A percentile compares a stretch with the other conserved stretches of the same genome.
These are phyloP conservation scores for Neria commutata DNA, from an alignment of 2,888 invertebrate genomes.

Conservation along the genomic window DNA sequence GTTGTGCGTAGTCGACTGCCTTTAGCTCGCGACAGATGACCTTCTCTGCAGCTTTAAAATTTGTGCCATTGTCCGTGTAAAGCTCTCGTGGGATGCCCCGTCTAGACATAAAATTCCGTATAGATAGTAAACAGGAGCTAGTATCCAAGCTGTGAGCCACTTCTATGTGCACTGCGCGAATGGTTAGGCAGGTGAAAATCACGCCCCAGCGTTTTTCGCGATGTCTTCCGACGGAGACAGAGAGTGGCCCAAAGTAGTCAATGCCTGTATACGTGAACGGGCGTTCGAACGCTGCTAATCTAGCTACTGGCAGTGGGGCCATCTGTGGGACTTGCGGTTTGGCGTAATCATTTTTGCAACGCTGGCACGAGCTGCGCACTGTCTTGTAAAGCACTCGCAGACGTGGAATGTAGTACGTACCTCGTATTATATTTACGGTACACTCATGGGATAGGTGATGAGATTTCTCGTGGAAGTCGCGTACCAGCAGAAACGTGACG, in stretches of 20 bases:
- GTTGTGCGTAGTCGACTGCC: background rate
- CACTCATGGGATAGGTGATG: slow-evolving; percentile 29
- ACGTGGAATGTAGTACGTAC: slow-evolving; percentile 25
- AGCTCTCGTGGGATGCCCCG: slow-evolving; percentile 6
- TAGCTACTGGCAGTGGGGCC: slow-evolving; percentile 26
- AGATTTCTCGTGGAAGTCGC: slow-evolving; percentile 15
- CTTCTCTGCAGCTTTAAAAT: slow-evolving; percentile 11
- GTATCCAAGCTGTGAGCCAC: slow-evolving; percentile 28
- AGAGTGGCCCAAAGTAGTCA: slow-evolving; percentile 33
- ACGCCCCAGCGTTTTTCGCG: slow-evolving; percentile 34
- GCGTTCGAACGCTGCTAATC: slow-evolving; percentile 24
- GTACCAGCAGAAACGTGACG: slow-evolving; percentile 30
- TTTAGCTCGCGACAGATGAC: background rate
- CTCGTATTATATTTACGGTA: slow-evolving; percentile 18
- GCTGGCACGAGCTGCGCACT: slow-evolving; percentile 27
- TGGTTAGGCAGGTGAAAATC: slow-evolving; percentile 32
- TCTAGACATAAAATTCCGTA: slow-evolving; percentile 26
- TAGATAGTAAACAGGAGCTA: slow-evolving; percentile 27
- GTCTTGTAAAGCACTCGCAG: slow-evolving; percentile 25
- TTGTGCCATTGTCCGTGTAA: slow-evolving; percentile 4
- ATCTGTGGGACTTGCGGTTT: slow-evolving; percentile 23
- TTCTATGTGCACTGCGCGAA: slow-evolving; percentile 31
- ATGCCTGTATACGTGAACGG: slow-evolving; percentile 31
- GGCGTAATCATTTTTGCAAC: slow-evolving; percentile 25
- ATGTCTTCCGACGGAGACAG: slow-evolving; percentile 23